Conservation (phyloP, 1,140 invertebrate species). For the Octopus bimaculoides region DNA sequence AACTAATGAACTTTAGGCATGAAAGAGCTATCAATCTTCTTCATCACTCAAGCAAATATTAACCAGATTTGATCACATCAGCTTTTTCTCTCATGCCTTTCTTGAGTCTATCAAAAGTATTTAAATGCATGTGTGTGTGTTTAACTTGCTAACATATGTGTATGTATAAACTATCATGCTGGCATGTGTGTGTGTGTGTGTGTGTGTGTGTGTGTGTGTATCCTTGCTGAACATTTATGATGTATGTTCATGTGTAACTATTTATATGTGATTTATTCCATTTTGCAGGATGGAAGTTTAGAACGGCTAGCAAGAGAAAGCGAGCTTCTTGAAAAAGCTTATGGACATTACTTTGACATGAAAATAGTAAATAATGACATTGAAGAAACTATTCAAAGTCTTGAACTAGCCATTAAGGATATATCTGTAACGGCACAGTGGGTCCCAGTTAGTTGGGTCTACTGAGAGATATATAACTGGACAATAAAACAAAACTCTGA, state of each 20-base stretch:
- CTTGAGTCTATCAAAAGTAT: too few species aligned
- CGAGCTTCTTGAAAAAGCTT: slow-evolving; percentile 89
- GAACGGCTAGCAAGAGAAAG: slow-evolving; percentile 94
- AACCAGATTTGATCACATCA: too few species aligned
- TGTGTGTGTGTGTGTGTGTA: background rate
- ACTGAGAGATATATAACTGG: slow-evolving; percentile 30
- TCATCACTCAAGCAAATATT: too few species aligned
- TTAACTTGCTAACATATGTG: too few species aligned
- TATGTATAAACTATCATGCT: too few species aligned
- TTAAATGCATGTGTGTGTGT: too few species aligned
- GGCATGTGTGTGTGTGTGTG: background rate
- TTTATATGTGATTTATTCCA: background rate
- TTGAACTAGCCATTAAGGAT: slow-evolving; percentile 87
- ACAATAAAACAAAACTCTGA: too few species aligned
- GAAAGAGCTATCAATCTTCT: too few species aligned
- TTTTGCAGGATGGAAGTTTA: slow-evolving; percentile 73
- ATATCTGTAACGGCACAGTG: slow-evolving; percentile 90
- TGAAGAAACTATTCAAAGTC: slow-evolving; percentile 90
- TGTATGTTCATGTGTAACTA: background rate
- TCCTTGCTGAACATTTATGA: background rate
- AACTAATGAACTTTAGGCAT: too few species aligned
- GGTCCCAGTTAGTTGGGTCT: slow-evolving; percentile 67
- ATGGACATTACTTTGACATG: slow-evolving; percentile 97
- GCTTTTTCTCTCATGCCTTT: too few species aligned
- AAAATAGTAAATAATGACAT: slow-evolving; percentile 99